Conservation (phyloP, 1,140 invertebrate genomes). For the Pomacea maculata region DNA sequence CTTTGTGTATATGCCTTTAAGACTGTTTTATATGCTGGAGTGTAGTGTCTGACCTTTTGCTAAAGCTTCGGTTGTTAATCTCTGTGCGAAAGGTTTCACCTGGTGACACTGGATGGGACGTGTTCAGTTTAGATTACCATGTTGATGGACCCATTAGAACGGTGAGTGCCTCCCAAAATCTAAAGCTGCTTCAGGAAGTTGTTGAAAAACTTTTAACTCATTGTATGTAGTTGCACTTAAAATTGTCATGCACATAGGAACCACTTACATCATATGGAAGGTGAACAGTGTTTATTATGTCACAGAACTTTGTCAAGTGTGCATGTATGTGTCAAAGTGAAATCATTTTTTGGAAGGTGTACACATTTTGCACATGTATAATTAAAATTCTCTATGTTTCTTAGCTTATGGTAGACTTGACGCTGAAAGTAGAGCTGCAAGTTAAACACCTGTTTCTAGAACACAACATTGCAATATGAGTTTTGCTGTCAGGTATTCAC, state of each 20-base stretch:
- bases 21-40: background rate
- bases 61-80: background rate
- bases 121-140: conserved; percentile 92
- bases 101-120: conserved; percentile 95
- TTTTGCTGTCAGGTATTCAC: conserved; percentile 78
- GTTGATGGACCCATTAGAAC: conserved; percentile 93
- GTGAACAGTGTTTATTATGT: background rate
- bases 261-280: background rate
- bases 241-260: too few relatives aligned
- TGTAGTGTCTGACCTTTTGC: background rate
- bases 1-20: too few relatives aligned
- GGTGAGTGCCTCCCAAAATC: conserved; percentile 63
- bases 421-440: too few relatives aligned
- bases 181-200: background rate
- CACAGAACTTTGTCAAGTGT: too few relatives aligned
- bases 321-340: too few relatives aligned
- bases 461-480: background rate
- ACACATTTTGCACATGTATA: too few relatives aligned
- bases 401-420: too few relatives aligned
- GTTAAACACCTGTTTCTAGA: too few relatives aligned
- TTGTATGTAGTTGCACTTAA: too few relatives aligned
- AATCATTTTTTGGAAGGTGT: too few relatives aligned
- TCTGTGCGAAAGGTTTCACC: conserved; percentile 68
- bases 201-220: too few relatives aligned
- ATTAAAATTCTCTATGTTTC: too few relatives aligned